Evolutionary conservation across 1,140 invertebrate genomes (phyloP).

Genomic region (Drosophila takahashii): DNA sequence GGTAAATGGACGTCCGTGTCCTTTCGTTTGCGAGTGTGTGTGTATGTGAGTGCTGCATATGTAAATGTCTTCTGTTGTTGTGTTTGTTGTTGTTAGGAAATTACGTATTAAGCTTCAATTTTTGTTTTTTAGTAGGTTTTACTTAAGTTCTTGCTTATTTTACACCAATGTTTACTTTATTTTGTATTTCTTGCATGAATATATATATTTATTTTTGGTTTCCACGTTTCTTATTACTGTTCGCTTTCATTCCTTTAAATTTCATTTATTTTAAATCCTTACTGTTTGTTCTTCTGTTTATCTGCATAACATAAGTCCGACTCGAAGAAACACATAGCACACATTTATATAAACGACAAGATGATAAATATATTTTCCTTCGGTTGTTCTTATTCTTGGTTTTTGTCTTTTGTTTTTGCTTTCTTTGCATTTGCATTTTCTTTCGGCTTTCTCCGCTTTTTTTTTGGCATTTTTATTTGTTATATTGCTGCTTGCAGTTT

Average conservation of each 20-base stretch:
- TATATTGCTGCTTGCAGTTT: slow-evolving; percentile 30
- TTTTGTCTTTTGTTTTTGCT: slow-evolving; percentile 2
- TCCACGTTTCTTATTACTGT: slow-evolving; percentile 22
- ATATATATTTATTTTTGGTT: slow-evolving; percentile 35
- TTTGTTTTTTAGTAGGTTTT: slow-evolving; percentile 40
- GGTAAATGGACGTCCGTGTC: slow-evolving; percentile 40
- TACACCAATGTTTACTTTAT: slow-evolving; percentile 60
- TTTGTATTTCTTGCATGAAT: slow-evolving; percentile 48
- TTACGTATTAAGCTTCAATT: slow-evolving; percentile 68
- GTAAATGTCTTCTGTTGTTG: slow-evolving; percentile 27
- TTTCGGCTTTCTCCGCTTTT: background rate
- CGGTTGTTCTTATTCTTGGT: slow-evolving; percentile 14
- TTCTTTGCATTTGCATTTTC: slow-evolving; percentile 11
- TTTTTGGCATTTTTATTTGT: slow-evolving; percentile 15
- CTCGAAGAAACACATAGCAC: slow-evolving; percentile 65
- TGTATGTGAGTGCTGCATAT: slow-evolving; percentile 19
- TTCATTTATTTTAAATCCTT: background rate
- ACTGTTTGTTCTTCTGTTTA: background rate
- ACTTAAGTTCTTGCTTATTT: slow-evolving; percentile 45
- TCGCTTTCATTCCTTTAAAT: slow-evolving; percentile 21
- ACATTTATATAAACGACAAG: slow-evolving; percentile 77
- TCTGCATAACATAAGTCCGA: slow-evolving; percentile 55
- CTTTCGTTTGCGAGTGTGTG: slow-evolving; percentile 15
- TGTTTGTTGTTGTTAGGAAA: slow-evolving; percentile 58
- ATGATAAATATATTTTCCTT: slow-evolving; percentile 63